Evolutionary conservation across 2,888 invertebrate genomes (phyloP), one percentile per base, ranked within the genome.

Genomic region (Celastrina argiolus): DNA sequence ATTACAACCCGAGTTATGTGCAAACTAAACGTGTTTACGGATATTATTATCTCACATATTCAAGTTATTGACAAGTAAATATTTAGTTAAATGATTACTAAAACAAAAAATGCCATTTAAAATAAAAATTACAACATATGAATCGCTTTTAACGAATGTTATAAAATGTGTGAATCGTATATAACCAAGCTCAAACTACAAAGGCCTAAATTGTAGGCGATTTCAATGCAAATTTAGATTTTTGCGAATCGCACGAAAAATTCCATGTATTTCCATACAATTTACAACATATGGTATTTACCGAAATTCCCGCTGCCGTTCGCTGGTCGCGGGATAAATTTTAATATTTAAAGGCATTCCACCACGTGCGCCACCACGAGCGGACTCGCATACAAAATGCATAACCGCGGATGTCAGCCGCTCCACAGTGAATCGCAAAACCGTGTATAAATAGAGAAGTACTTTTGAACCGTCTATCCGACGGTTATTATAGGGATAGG

Each of bases 321-420:
- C 31, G 58, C 28, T n/a, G 58, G 58, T 58, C 28, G 58, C 58
- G 28, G 58, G 58, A 58, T 58, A 58, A 58, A 58, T 58, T 58
- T 58, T 58, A 58, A 58, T 58, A 58, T 58, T 56, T 58, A 58
- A 58, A 58, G 31, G 22, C 51, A 51, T 51, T 51, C 51, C 51
- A 58, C 28, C 58, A 31, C 58, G 58, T 58, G 58, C 8, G 58
- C 58, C 51, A 51, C 51, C 51, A 22, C 51, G 22, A 22, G 31
- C 58, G 31, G 58, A 58, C 58, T 28, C 28, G 31, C 28, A 58
- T 58, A 58, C 58, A 58, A 58, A 58, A 58, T 58, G 58, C 58
- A 58, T 31, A 31, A 58, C 58, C 58, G 31, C 58, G 58, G 58
- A 28, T 31, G 58, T 58, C 58, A 31, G 58, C 58, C 58, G 58